phyloP scores from a whole-genome alignment of 1,140 invertebrate genomes.

The Batillaria attramentaria region DNA sequence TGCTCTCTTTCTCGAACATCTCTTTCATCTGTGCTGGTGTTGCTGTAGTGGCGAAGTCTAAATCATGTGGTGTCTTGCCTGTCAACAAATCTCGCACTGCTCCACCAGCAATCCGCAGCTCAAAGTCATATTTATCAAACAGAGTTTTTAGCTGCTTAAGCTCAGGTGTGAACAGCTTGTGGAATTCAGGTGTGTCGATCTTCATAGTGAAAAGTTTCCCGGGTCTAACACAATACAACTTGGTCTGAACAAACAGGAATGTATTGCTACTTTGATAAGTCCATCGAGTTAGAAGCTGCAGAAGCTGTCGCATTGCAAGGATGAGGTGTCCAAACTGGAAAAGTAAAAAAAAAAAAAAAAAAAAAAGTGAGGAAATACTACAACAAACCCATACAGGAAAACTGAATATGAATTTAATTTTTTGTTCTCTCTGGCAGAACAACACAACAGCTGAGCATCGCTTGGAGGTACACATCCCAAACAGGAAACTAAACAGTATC shows the following conservation, averaged over 20 bases:
- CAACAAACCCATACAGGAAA: too few relatives aligned
- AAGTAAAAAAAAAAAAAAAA: neutral
- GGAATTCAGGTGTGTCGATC: slow-evolving; percentile 76
- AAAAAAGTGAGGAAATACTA: too few relatives aligned
- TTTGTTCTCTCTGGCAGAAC: too few relatives aligned
- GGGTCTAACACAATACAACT: neutral
- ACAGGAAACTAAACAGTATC: too few relatives aligned
- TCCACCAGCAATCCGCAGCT: slow-evolving; percentile 94
- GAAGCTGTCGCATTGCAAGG: neutral
- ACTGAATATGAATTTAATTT: too few relatives aligned
- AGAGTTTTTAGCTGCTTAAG: slow-evolving; percentile 79
- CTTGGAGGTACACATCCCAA: too few relatives aligned
- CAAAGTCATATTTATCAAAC: slow-evolving; percentile 88
- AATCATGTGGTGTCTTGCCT: slow-evolving; percentile 87
- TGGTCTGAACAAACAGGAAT: too few relatives aligned
- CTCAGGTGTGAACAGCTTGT: slow-evolving; percentile 87
- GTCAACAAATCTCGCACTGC: slow-evolving; percentile 95
- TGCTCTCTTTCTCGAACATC: slow-evolving; percentile 89
- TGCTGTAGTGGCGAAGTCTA: slow-evolving; percentile 98
- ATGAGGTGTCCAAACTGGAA: neutral
- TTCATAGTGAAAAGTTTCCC: slow-evolving; percentile 70
- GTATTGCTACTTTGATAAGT: too few relatives aligned
- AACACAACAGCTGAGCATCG: too few relatives aligned
- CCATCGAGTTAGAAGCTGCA: too few relatives aligned
- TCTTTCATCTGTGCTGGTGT: slow-evolving; percentile 97